A percentile compares a stretch with the other conserved stretches of the same genome.
phyloP scores from a whole-genome alignment of 1,140 invertebrate species.

The Bombus huntii region DNA sequence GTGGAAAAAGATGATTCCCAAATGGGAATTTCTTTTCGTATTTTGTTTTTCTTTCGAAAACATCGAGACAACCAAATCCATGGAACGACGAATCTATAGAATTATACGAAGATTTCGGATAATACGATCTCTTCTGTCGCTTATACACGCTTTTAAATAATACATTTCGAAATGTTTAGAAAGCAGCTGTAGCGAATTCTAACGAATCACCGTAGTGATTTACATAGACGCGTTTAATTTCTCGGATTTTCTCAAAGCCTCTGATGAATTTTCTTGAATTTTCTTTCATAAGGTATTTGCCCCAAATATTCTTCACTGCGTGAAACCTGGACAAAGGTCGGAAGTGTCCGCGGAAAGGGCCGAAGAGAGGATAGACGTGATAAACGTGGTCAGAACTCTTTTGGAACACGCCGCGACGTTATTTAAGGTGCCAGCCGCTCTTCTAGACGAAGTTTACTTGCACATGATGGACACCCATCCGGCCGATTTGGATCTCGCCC shows the following conservation, averaged over 20 bases:
- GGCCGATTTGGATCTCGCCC: slow-evolving; percentile 86
- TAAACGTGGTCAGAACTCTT: slow-evolving; percentile 92
- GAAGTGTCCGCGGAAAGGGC: slow-evolving; percentile 87
- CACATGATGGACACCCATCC: slow-evolving; percentile 93
- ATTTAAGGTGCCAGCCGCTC: slow-evolving; percentile 90
- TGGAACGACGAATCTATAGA: no score
- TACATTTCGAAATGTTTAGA: no score
- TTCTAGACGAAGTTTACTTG: slow-evolving; percentile 93
- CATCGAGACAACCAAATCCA: no score
- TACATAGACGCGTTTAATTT: background rate
- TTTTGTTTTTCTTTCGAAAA: no score
- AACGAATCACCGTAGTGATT: no score
- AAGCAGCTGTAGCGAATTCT: no score
- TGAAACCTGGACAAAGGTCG: slow-evolving; percentile 86
- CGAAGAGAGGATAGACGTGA: slow-evolving; percentile 93
- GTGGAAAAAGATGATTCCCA: no score
- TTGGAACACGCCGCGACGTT: slow-evolving; percentile 91
- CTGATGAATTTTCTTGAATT: background rate
- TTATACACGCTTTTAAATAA: no score
- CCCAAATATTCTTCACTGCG: slow-evolving; percentile 94
- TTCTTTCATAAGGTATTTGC: slow-evolving; percentile 87
- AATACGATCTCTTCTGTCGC: no score
- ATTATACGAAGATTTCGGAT: no score
- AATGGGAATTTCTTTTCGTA: no score
- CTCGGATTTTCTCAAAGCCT: background rate